phyloP scores from a whole-genome alignment of 1,140 invertebrate species.

The Odontomachus brunneus region DNA sequence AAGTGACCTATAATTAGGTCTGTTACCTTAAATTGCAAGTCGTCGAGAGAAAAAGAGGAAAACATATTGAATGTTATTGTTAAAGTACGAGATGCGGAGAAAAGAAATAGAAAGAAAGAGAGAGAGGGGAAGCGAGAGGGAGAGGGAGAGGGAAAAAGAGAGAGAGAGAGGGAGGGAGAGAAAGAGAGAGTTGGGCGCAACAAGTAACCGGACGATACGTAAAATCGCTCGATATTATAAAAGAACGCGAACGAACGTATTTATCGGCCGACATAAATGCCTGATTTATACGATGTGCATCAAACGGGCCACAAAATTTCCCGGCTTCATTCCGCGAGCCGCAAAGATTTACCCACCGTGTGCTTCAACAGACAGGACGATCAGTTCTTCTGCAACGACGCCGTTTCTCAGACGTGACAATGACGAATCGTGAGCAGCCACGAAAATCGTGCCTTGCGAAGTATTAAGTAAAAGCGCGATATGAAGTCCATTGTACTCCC shows the following conservation, averaged over 20 bases:
- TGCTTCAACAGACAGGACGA: conserved; percentile 46
- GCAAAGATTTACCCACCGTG: conserved; percentile 53
- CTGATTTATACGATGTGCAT: conserved; percentile 44
- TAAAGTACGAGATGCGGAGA: too few relatives aligned
- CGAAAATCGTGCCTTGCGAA: conserved; percentile 27
- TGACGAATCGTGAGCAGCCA: conserved; percentile 40
- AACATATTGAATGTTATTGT: too few relatives aligned
- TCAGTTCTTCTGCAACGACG: conserved; percentile 45
- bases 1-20: too few relatives aligned
- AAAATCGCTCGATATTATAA: neutral
- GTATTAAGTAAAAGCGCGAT: conserved; percentile 42
- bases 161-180: too few relatives aligned
- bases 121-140: too few relatives aligned
- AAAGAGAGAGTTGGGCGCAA: conserved; percentile 4
- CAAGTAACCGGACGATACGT: conserved; percentile 44
- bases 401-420: conserved; percentile 47
- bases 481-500: neutral
- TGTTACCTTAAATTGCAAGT: neutral
- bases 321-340: neutral
- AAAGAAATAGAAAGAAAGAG: too few relatives aligned
- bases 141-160: too few relatives aligned
- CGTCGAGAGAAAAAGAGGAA: too few relatives aligned
- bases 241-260: conserved; percentile 19
- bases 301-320: conserved; percentile 33
- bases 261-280: conserved; percentile 31